phyloP scores from a whole-genome alignment of 2,113 vertebrate genomes.

The Sceloporus tristichus region DNA sequence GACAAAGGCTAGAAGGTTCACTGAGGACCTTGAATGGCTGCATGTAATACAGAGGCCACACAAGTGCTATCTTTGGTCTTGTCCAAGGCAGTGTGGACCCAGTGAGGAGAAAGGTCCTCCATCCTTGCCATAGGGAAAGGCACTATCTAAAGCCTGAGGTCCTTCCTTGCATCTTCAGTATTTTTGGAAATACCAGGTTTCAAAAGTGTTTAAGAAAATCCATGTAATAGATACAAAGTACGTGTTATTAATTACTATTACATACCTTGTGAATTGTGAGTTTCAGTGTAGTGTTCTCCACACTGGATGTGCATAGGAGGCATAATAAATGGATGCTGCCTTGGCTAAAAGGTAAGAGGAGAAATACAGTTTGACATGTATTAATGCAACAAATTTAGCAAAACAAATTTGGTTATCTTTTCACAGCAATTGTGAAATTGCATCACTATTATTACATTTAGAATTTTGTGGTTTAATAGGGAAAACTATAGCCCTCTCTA shows the following conservation, averaged over 20 bases:
- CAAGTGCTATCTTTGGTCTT: no score
- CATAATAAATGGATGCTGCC: slow-evolving; percentile 93
- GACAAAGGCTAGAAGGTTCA: no score
- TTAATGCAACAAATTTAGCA: slow-evolving; percentile 38
- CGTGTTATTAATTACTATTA: background rate
- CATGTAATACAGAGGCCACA: no score
- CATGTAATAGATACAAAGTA: background rate
- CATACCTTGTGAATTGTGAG: slow-evolving; percentile 94
- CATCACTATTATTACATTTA: slow-evolving; percentile 26
- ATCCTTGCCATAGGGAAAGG: background rate
- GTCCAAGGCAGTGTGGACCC: background rate
- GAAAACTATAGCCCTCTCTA: background rate
- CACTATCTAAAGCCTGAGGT: background rate
- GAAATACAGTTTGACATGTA: slow-evolving; percentile 25
- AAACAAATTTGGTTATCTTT: slow-evolving; percentile 32
- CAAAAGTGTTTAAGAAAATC: background rate
- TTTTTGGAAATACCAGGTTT: no score
- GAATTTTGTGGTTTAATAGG: background rate
- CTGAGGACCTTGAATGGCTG: background rate
- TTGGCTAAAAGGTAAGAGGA: slow-evolving; percentile 81
- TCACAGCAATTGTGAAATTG: background rate
- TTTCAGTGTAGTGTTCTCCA: slow-evolving; percentile 92
- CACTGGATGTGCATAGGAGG: slow-evolving; percentile 91
- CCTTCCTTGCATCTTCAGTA: background rate
- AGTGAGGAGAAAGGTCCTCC: no score